A percentile compares a stretch with the other conserved stretches of the same genome.
Evolutionary conservation across 2,888 invertebrate genomes (phyloP).

Genomic region (Drosophila koepferae): DNA sequence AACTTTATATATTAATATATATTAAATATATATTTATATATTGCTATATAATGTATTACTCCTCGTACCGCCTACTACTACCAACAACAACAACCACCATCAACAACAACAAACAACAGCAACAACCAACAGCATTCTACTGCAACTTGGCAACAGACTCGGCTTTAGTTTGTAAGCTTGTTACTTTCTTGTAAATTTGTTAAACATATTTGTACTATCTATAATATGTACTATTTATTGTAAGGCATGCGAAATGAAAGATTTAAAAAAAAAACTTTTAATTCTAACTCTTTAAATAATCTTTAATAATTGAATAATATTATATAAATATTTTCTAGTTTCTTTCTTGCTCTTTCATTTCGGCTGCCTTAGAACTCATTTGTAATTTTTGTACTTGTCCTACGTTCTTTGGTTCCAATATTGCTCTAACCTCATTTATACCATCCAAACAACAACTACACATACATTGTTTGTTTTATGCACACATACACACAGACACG

Average conservation of each 20-base stretch:
- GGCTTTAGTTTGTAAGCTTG: slow-evolving; percentile 75
- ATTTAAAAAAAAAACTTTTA: not conserved
- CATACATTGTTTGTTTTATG: slow-evolving; percentile 58
- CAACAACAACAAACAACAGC: slow-evolving; percentile 37
- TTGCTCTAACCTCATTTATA: slow-evolving; percentile 60
- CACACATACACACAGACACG: slow-evolving; percentile 31
- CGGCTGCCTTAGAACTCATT: slow-evolving; percentile 27
- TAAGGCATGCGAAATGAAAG: slow-evolving; percentile 29
- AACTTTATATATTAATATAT: slow-evolving; percentile 32
- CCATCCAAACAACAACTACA: slow-evolving; percentile 36
- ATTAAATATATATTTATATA: slow-evolving; percentile 20
- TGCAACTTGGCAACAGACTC: slow-evolving; percentile 67
- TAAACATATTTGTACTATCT: slow-evolving; percentile 40
- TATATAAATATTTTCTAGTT: not conserved
- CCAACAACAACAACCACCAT: slow-evolving; percentile 50
- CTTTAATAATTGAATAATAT: not conserved
- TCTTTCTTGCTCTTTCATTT: slow-evolving; percentile 29
- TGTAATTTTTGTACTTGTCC: slow-evolving; percentile 65
- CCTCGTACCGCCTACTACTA: slow-evolving; percentile 64
- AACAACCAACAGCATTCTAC: slow-evolving; percentile 50
- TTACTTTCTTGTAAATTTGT: slow-evolving; percentile 52
- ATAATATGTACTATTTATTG: slow-evolving; percentile 37
- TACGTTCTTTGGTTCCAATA: slow-evolving; percentile 65
- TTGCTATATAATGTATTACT: slow-evolving; percentile 42
- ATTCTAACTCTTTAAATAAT: not conserved